Evolutionary conservation across 2,113 vertebrate species (phyloP), one percentile per base, ranked within the genome.

Genomic region (Rhipidura dahli): DNA sequence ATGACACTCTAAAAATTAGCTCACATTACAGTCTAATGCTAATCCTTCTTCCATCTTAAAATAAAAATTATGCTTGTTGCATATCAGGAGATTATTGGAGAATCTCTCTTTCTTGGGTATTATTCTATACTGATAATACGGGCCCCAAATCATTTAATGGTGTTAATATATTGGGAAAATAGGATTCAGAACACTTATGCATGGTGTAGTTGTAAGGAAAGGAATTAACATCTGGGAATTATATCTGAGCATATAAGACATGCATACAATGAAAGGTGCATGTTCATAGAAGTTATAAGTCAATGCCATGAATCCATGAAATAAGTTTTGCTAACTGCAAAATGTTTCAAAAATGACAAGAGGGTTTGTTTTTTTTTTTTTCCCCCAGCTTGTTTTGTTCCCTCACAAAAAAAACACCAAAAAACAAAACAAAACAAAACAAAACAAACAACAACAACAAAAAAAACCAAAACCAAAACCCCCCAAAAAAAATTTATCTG

Each of bases 1-100:
- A 94, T 71, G 45, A 50, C 86, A 90, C 24, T 61, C n/a, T 54
- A 90, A 92, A 91, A 94, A 93, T 78, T 50, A 92, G 33, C 57
- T 93, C 72, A 56, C 39, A 66, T 92, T 90, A 64, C n/a, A 71
- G 60, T 76, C 23, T 42, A 71, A 61, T 22, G 22, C 44, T 85
- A 93, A 70, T 49, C 11, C 35, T 70, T 39, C 59, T 64, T 68
- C 54, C 65, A 49, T 35, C 33, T 86, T 72, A 51, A 81, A 94
- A 93, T 68, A 76, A 90, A 89, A 83, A 79, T 7, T 20, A 59
- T 6, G 1, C 54, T 85, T 69, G 16, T 47, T 89, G 47, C 7
- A 10, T 53, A 35, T 66, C 35, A 39, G n/a, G 50, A 80, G 13
- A 54, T 50, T 59, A 69, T 5, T 65, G 44, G 61, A 93, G n/a